Evolutionary conservation across 1,140 invertebrate species (phyloP).

Genomic region (Lineus longissimus): DNA sequence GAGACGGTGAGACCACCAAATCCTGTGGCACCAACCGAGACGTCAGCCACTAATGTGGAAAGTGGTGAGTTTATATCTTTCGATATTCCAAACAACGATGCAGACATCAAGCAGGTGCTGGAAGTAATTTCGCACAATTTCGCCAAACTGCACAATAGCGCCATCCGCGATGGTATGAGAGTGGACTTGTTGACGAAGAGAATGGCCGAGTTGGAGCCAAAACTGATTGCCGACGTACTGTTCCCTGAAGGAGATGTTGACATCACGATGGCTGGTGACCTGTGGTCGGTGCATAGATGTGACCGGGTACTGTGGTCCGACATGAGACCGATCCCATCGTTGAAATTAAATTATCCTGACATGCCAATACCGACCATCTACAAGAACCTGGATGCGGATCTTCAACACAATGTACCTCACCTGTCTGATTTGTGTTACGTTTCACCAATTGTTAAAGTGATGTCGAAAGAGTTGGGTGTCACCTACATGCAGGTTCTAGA

Average conservation of each 20-base stretch:
- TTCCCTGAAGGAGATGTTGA: not conserved
- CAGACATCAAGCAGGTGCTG: not conserved
- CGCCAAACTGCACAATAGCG: not conserved
- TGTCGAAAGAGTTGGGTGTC: not conserved
- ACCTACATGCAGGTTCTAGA: not conserved
- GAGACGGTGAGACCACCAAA: not conserved
- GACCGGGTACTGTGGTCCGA: not conserved
- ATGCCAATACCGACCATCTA: not conserved
- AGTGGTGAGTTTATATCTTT: not conserved
- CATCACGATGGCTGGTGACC: not conserved
- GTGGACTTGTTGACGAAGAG: not conserved
- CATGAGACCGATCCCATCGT: not conserved
- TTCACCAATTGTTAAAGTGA: not conserved
- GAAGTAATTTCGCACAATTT: not conserved
- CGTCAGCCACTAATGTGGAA: not conserved
- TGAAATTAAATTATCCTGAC: not conserved
- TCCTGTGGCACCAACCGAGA: not conserved
- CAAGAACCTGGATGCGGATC: not conserved
- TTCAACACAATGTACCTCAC: not conserved
- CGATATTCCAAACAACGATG: not conserved
- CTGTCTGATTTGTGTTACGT: constrained; percentile 1
- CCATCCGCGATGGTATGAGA: not conserved
- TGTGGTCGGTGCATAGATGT: not conserved
- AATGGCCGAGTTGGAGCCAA: not conserved
- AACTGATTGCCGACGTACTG: not conserved